phyloP scores from a whole-genome alignment of 2,113 vertebrate species.

The Xiphias gladius region DNA sequence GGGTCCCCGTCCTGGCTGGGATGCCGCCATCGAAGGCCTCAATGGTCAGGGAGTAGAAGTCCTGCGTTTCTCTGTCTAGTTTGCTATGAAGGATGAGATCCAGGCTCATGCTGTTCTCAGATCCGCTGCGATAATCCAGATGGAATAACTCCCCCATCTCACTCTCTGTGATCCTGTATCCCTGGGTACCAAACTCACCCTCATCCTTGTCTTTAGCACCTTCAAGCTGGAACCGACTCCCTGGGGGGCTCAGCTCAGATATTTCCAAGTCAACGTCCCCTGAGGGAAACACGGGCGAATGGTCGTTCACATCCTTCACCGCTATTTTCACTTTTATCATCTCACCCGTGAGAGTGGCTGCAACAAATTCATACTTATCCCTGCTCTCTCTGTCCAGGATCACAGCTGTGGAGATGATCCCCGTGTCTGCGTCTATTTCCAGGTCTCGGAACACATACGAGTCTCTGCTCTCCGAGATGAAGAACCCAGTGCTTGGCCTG shows the following conservation, averaged over 20 bases:
- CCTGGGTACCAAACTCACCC: conserved; percentile 86
- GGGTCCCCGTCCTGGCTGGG: conserved; percentile 84
- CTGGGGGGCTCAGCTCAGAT: conserved; percentile 88
- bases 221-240: conserved; percentile 88
- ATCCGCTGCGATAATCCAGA: conserved; percentile 70
- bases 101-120: conserved; percentile 64
- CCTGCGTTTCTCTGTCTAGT: conserved; percentile 87
- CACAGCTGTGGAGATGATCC: conserved; percentile 90
- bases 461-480: conserved; percentile 91
- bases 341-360: conserved; percentile 89
- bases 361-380: conserved; percentile 90
- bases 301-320: conserved; percentile 92
- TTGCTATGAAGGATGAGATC: conserved; percentile 86
- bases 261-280: conserved; percentile 82
- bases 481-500: conserved; percentile 84
- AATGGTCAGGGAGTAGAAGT: conserved; percentile 85
- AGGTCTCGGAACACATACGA: conserved; percentile 91
- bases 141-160: conserved; percentile 71
- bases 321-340: conserved; percentile 89
- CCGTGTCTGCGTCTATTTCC: conserved; percentile 90
- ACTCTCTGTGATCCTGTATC: conserved; percentile 85
- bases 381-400: conserved; percentile 90
- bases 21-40: conserved; percentile 92
- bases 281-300: conserved; percentile 87
- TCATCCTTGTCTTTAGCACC: conserved; percentile 89